A percentile compares a stretch with the other conserved stretches of the same genome.
phyloP scores from a whole-genome alignment of 1,140 invertebrate genomes.

The Paraescarpia echinospica region DNA sequence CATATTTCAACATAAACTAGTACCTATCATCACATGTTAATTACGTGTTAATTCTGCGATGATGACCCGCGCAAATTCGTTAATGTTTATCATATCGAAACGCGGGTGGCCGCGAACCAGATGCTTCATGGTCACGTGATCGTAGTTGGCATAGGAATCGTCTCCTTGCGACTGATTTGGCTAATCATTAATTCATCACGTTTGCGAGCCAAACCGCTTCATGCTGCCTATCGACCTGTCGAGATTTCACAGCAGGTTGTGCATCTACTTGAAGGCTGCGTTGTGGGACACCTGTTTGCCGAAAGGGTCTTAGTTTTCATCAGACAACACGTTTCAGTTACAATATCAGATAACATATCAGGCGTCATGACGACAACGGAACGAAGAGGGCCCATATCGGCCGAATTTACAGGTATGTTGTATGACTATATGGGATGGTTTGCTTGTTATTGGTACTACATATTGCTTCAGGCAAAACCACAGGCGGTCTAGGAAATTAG shows the following conservation, averaged over 20 bases:
- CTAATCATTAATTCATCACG: not conserved
- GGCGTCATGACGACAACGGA: not conserved
- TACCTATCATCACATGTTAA: not conserved
- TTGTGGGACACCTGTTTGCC: not conserved
- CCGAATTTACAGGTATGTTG: not conserved
- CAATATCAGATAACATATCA: not conserved
- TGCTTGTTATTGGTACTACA: not conserved
- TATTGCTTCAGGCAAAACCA: not conserved
- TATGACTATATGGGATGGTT: not conserved
- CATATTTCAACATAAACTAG: not conserved
- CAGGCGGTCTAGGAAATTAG: not conserved
- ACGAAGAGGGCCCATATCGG: not conserved
- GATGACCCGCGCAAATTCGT: not conserved
- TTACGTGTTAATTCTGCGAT: not conserved
- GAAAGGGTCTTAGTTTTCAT: not conserved
- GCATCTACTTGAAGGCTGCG: not conserved
- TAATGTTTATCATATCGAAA: not conserved
- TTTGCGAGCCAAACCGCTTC: not conserved
- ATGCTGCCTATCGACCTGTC: not conserved
- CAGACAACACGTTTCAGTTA: not conserved
- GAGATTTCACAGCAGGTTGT: not conserved
- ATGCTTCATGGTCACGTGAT: not conserved
- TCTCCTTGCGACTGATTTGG: not conserved
- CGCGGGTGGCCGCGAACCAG: not conserved
- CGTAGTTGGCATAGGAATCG: conserved; percentile 3